phyloP scores from a whole-genome alignment of 2,797 vertebrate genomes.

The Morelia viridis region DNA sequence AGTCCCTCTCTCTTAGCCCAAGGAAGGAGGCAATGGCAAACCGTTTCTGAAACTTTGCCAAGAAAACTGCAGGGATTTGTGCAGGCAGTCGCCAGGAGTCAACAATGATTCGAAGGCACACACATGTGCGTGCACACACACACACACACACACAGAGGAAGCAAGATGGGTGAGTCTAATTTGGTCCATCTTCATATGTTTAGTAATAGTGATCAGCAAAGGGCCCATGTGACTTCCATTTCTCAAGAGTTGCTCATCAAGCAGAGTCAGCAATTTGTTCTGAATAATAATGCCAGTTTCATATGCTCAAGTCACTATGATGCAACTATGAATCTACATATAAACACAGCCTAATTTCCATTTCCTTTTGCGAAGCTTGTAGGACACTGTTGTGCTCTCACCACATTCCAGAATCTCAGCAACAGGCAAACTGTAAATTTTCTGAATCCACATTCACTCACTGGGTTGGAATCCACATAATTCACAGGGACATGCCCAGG shows the following conservation, averaged over 20 bases:
- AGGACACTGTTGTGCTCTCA: neutral
- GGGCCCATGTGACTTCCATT: too few relatives aligned
- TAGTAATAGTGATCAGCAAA: too few relatives aligned
- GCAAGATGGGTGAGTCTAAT: too few relatives aligned
- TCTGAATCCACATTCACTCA: neutral
- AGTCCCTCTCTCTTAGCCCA: too few relatives aligned
- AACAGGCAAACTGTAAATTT: neutral
- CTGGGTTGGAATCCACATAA: neutral
- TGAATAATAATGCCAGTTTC: neutral
- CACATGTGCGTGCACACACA: neutral
- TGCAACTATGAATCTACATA: neutral
- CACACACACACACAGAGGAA: too few relatives aligned
- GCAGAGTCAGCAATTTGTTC: neutral
- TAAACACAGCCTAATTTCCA: neutral
- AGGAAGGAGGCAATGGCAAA: neutral
- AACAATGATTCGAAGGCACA: neutral
- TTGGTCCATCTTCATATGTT: too few relatives aligned
- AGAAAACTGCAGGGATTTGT: neutral
- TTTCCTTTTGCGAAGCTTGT: neutral
- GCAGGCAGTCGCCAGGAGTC: neutral
- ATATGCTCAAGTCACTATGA: neutral
- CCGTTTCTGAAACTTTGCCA: neutral
- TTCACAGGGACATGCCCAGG: neutral
- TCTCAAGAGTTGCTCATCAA: too few relatives aligned
- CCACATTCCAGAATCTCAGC: neutral